These are phyloP conservation scores for Ips nitidus DNA, from an alignment of 1,140 invertebrate species.

Conservation along the genomic window DNA sequence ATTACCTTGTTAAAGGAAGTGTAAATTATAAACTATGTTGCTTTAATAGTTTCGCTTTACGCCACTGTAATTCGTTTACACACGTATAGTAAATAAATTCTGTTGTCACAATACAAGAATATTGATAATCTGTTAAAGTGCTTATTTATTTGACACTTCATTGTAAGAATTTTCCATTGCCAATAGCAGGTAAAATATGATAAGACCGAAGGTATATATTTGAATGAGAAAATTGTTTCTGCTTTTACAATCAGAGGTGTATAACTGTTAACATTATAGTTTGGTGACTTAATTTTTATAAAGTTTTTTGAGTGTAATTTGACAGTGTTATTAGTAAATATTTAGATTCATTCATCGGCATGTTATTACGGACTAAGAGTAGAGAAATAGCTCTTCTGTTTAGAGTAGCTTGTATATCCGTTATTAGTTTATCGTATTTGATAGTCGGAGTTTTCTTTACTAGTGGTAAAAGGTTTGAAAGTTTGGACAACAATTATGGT, in stretches of 20 bases:
- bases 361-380: slow-evolving; percentile 46
- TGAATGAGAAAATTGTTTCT: slow-evolving; percentile 22
- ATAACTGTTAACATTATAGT: background rate
- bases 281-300: background rate
- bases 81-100: slow-evolving; percentile 17
- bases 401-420: slow-evolving; percentile 39
- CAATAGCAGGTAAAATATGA: slow-evolving; percentile 6
- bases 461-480: background rate
- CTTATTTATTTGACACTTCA: slow-evolving; percentile 6
- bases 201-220: slow-evolving; percentile 25
- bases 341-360: slow-evolving; percentile 34
- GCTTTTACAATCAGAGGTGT: slow-evolving; percentile 24
- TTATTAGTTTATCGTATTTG: slow-evolving; percentile 40
- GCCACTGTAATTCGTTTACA: background rate
- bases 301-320: too few relatives aligned
- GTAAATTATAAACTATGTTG: too few relatives aligned
- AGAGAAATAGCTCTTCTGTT: slow-evolving; percentile 39
- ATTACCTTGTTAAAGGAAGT: too few relatives aligned
- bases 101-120: slow-evolving; percentile 8
- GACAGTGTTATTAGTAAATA: too few relatives aligned
- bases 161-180: slow-evolving; percentile 37
- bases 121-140: slow-evolving; percentile 12
- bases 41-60: background rate
- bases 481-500: background rate
- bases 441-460: slow-evolving; percentile 32